Evolutionary conservation across 2,888 invertebrate genomes (phyloP).

Genomic region (Cistogaster globosa): DNA sequence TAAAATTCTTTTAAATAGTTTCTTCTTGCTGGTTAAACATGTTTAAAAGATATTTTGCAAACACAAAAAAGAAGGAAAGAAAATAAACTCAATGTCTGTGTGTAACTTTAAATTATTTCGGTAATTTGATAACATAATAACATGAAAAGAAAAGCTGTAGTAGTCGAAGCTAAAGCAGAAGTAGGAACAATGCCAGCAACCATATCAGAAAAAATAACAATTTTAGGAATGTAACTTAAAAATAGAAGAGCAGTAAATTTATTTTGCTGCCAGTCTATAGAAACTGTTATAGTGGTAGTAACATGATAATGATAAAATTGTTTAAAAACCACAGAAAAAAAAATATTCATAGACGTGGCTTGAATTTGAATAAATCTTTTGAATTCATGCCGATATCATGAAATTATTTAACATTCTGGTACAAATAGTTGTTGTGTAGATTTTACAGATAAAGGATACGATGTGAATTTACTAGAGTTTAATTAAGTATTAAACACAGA

Average conservation of each 20-base stretch:
- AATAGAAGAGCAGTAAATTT: background rate
- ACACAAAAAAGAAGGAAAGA: background rate
- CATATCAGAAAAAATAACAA: background rate
- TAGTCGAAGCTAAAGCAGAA: background rate
- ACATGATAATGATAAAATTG: too few species aligned
- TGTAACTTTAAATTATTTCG: conserved; percentile 43
- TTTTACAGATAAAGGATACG: too few species aligned
- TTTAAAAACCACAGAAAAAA: too few species aligned
- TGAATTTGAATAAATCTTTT: too few species aligned
- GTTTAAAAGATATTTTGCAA: background rate
- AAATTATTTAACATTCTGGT: too few species aligned
- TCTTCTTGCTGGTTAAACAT: background rate
- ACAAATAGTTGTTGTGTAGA: too few species aligned
- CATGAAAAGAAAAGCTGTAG: conserved; percentile 20
- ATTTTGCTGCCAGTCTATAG: background rate
- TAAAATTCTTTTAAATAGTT: background rate
- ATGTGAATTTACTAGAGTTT: too few species aligned
- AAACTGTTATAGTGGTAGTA: too few species aligned
- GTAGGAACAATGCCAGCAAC: background rate
- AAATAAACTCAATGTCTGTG: conserved; percentile 22
- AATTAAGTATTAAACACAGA: too few species aligned
- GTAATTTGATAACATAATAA: conserved; percentile 50
- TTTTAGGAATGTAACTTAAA: conserved; percentile 1
- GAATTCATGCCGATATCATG: too few species aligned
- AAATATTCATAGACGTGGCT: too few species aligned